These are phyloP conservation scores for Vireo altiloquus DNA, from an alignment of 2,113 vertebrate genomes.

Conservation along the genomic window DNA sequence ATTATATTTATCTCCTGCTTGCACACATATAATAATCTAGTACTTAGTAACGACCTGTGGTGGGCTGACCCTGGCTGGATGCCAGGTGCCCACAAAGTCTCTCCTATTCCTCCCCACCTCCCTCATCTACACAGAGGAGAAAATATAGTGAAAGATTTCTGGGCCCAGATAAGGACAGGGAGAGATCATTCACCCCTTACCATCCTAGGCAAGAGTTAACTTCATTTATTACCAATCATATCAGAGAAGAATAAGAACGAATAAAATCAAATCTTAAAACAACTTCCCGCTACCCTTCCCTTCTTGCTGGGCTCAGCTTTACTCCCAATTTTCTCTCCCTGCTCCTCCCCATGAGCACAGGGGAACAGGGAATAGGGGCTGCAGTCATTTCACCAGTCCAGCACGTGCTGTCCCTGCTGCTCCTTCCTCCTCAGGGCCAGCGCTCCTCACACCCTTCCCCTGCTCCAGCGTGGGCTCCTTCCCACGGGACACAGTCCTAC, in stretches of 20 bases:
- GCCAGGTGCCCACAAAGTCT: background rate
- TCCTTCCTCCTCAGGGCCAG: background rate
- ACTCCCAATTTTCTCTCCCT: background rate
- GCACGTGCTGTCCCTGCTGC: background rate
- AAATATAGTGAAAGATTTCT: background rate
- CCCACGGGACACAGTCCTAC: background rate
- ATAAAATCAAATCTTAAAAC: background rate
- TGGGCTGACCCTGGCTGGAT: background rate
- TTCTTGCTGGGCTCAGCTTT: background rate
- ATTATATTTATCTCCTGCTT: constrained; percentile 41
- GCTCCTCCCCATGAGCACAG: background rate
- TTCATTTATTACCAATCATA: background rate
- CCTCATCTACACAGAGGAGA: background rate
- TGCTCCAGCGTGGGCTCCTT: rapidly evolving
- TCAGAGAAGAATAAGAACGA: background rate
- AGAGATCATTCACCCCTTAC: background rate
- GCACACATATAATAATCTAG: background rate
- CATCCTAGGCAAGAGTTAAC: background rate
- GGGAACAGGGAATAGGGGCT: background rate
- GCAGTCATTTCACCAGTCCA: background rate
- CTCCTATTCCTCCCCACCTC: background rate
- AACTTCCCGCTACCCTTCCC: background rate
- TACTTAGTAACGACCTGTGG: background rate
- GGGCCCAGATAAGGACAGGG: background rate
- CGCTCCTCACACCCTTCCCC: background rate